Evolutionary conservation across 2,113 vertebrate genomes (phyloP).

Genomic region (Lucifuga dentata): DNA sequence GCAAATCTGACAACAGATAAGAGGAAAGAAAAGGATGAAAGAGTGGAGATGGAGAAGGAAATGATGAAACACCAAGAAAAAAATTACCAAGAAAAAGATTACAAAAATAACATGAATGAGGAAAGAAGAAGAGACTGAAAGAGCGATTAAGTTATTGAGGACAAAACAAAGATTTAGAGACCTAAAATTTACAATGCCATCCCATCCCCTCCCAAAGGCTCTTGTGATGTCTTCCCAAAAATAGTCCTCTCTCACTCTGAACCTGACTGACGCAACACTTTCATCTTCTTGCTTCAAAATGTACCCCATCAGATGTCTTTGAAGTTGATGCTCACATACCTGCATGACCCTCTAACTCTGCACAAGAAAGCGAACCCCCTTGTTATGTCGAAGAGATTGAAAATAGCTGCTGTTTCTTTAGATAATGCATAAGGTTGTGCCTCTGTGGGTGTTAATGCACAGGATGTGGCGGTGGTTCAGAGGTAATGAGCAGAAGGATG

Average conservation of each 20-base stretch:
- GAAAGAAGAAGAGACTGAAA: constrained; percentile 23
- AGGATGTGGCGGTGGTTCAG: constrained; percentile 29
- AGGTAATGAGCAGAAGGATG: constrained; percentile 48
- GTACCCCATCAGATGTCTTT: constrained; percentile 75
- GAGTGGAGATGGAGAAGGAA: constrained; percentile 3
- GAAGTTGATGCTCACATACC: constrained; percentile 74
- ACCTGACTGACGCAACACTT: constrained; percentile 78
- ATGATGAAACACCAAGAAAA: neutral
- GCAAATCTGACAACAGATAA: constrained; percentile 2
- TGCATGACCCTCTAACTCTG: constrained; percentile 57
- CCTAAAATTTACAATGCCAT: constrained; percentile 45
- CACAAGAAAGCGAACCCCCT: constrained; percentile 67
- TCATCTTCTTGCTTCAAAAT: constrained; percentile 79
- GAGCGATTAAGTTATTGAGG: constrained; percentile 43
- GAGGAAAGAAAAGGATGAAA: constrained; percentile 3
- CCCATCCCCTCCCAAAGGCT: constrained; percentile 49
- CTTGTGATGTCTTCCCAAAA: constrained; percentile 63
- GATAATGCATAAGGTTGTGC: constrained; percentile 18
- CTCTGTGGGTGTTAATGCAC: constrained; percentile 67
- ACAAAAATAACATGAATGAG: constrained; percentile 2
- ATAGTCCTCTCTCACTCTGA: constrained; percentile 55
- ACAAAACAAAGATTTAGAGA: constrained; percentile 59
- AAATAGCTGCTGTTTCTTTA: constrained; percentile 60
- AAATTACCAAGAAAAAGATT: constrained; percentile 6
- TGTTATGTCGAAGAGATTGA: constrained; percentile 57